Percentiles rank a stretch among this genome's conserved stretches.
Conservation (phyloP, 2,113 vertebrate genomes). For the Orientallactaga bullata region DNA sequence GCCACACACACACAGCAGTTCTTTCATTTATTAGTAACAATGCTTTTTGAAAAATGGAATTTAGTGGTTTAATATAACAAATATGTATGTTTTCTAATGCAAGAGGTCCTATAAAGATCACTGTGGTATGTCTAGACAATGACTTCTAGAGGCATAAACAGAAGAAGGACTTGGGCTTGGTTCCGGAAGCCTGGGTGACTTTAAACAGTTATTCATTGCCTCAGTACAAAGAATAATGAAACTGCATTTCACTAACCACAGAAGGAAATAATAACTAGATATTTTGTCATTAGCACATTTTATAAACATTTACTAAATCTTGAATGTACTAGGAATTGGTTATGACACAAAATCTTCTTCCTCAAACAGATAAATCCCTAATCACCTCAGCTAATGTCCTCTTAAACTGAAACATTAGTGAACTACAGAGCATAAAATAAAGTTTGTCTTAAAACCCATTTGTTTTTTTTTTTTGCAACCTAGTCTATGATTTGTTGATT, state of each 20-base stretch:
- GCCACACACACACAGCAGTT: background rate
- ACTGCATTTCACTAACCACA: background rate
- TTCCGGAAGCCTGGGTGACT: background rate
- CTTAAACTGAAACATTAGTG: background rate
- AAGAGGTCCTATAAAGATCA: background rate
- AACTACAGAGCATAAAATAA: background rate
- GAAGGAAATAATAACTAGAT: background rate
- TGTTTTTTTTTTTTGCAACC: background rate
- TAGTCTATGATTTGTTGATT: background rate
- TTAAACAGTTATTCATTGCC: background rate
- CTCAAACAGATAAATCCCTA: background rate
- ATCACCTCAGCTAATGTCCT: background rate
- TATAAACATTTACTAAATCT: slow-evolving; percentile 35
- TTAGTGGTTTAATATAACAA: background rate
- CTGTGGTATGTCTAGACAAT: background rate
- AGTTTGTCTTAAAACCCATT: background rate
- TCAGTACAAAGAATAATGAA: background rate
- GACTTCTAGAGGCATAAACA: background rate
- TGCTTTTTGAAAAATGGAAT: background rate
- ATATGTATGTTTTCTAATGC: background rate
- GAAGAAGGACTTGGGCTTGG: background rate
- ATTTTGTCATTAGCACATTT: background rate
- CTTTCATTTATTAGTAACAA: background rate
- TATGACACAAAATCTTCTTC: background rate
- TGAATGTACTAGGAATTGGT: background rate